Base-by-base conservation (phyloP, 2,888 invertebrate genomes). In the Pollenia labialis region DNA sequence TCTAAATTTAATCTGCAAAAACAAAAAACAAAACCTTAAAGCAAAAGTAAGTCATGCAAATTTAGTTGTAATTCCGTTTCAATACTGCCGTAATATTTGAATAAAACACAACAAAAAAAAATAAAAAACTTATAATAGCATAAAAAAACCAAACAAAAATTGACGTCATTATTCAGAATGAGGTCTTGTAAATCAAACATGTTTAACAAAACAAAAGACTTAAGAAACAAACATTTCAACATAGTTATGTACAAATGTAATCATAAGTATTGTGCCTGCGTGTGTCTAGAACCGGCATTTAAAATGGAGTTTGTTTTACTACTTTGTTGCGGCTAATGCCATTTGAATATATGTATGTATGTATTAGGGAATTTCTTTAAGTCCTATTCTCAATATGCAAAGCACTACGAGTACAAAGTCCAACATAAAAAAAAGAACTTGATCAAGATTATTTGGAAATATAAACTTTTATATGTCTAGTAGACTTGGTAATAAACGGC, bases 11-110 rank as follows among this genome's bases (percentile, higher is more conserved):
- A n/a, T 16, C 12, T 4, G 32, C 12, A 16, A 1, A 18, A 7
- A 14, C 52, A 50, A 12, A 44, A 72, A 64, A 46, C 46, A 23
- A 48, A 60, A 50, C 50, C 44, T 60, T 23, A 12, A 60, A 60
- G 44, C 56, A 44, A 68, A 58, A 72, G 40, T 75, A 80, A 74
- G 80, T 83, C 82, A 83, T 83, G 82, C 68, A 62, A 69, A 76
- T 75, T 76, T 62, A 23, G 40, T 64, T 71, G 42, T 66, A 83
- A 75, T 83, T 71, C 82, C 79, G 85, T 81, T 81, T 40, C 62
- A 50, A 66, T 74, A 68, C 12, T 68, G 72, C 71, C 54, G 56
- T 48, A 44, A 60, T 42, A 77, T 58, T 77, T 58, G n/a, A 74
- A 74, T 66, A 75, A 50, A 16, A n/a, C 4, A 42, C 23, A 52